Base-by-base conservation (phyloP, 2,113 vertebrate species). In the Pteronura brasiliensis region DNA sequence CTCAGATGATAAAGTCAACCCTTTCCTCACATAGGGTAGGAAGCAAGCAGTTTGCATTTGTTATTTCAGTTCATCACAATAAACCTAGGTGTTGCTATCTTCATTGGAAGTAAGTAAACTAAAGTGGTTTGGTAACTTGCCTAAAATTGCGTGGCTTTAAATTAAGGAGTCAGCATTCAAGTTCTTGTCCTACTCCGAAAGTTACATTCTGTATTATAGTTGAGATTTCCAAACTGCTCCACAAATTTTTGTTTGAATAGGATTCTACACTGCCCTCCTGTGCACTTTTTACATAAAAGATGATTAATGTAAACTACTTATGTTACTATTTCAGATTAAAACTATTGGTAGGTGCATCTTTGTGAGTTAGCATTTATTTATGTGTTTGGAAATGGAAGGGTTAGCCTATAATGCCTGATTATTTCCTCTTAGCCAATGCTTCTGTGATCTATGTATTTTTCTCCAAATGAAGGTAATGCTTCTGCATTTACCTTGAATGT, bases 301-400 rank as follows among this genome's bases (percentile, higher is more conserved):
- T 31, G 67, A 88, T 80, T 90, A 93, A 72, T 21, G 34, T 49
- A 89, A 89, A 77, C 17, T 83, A 93, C 27, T 76, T 74, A 59
- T 65, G 27, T 86, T 86, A 94, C 23, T 79, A 79, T 65, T 91
- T 90, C 36, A 94, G n/a, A 85, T 81, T 76, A 77, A 57, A 89
- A 49, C 55, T 55, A 15, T 85, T 61, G 44, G 29, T 42, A 4
- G 44, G 29, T 42, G 3, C 52, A 39, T 20, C 80, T 82, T 72
- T 95, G 49, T 69, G 44, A 39, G 55, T 82, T 87, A 55, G 18
- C 55, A 34, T 44, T 17, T 39, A 31, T 52, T 91, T 27, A 1
- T 63, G 31, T 89, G 10, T 67, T 88, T 94, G 57, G 67, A 77
- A 69, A 67, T 83, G 67, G 31, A 84, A 82, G 47, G 5, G 7